A percentile compares a stretch with the other conserved stretches of the same genome.
Evolutionary conservation across 2,113 vertebrate species (phyloP).

Genomic region (Labeo catla): DNA sequence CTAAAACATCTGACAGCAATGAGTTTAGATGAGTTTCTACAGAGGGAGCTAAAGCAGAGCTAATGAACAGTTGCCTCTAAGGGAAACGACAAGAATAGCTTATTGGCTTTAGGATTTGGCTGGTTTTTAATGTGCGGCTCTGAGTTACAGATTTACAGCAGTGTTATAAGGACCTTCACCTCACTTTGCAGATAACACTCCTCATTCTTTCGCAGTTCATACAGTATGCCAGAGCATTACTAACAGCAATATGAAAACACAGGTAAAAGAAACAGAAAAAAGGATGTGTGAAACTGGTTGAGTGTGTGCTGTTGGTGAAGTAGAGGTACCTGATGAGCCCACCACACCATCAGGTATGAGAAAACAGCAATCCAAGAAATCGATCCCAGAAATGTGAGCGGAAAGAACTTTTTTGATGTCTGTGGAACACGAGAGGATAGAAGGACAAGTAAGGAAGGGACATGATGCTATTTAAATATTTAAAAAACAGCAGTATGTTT

Average conservation of each 20-base stretch:
- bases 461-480: neutral
- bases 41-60: neutral
- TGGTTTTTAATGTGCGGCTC: constrained; percentile 32
- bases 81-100: constrained; percentile 51
- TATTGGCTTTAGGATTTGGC: constrained; percentile 57
- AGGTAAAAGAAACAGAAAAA: neutral
- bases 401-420: constrained; percentile 86
- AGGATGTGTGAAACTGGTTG: neutral
- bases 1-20: neutral
- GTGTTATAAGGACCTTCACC: constrained; percentile 25
- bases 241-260: neutral
- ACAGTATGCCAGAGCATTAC: neutral
- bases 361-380: constrained; percentile 94
- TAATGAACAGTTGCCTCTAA: neutral
- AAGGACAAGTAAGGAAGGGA: neutral
- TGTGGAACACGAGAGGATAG: constrained; percentile 70
- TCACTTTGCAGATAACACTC: neutral
- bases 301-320: constrained; percentile 36
- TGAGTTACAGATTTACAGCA: neutral
- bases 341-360: constrained; percentile 99
- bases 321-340: constrained; percentile 93
- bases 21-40: neutral
- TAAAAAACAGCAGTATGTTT: neutral
- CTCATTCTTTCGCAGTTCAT: neutral
- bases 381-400: constrained; percentile 89